Evolutionary conservation across 2,888 invertebrate species (phyloP), one percentile per base, ranked within the genome.

Genomic region (Papilio elwesi): DNA sequence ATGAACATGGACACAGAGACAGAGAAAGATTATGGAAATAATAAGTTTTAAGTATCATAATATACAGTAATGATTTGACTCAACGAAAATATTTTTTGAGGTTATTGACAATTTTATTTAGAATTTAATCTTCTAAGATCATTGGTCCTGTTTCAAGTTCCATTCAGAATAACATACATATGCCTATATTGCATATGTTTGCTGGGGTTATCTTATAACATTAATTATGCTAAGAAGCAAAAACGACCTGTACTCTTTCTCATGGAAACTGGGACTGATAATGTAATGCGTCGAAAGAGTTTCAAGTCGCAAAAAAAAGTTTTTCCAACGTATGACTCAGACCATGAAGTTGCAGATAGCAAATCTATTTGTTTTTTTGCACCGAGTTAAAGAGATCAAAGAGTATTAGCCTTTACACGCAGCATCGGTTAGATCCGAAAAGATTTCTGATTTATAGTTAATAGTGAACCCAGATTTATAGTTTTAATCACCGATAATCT

Each of bases 231-330:
- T 43, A 62, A 62, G 59, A 43, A 15, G 43, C 59, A 62, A 43
- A 62, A 62, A 43, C 59, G 9, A 5, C 43, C 43, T 62, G 43
- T 62, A 62, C 10, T 15, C 59, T 62, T 62, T 62, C 43, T 62
- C n/a, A 62, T 62, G 59, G 43, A 62, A 62, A 62, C 59, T 62
- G 43, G 38, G 59, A 15, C 59, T 62, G 43, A 62, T 62, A 62
- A 62, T 62, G 43, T 11, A 10, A 62, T 62, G 59, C n/a, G 59
- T 62, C 38, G 59, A 43, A 62, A 62, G 59, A 15, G 43, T n/a
- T n/a, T n/a, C n/a, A n/a, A n/a, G n/a, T n/a, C n/a, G n/a, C 59
- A 62, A 43, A 15, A 43, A 62, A n/a, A 59, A 62, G 10, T 43
- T 62, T 43, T 43, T 62, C 7, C 38, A 15, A 43, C n/a, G 43